phyloP scores from a whole-genome alignment of 2,113 vertebrate genomes.

The Malurus alboscapulatus region DNA sequence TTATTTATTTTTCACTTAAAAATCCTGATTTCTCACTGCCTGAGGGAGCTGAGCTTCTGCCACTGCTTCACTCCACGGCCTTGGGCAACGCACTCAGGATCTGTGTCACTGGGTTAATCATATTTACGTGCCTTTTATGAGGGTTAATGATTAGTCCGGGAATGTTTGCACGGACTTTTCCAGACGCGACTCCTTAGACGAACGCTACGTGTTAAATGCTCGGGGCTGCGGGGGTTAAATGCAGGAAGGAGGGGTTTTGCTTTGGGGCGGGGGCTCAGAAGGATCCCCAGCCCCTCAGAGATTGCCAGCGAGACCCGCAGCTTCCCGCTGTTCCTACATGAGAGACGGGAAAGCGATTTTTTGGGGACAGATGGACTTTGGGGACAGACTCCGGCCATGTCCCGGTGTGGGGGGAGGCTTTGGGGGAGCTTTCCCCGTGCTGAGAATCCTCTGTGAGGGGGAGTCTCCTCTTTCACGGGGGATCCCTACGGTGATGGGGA shows the following conservation, averaged over 20 bases:
- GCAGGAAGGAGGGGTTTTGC: not conserved
- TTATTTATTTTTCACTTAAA: not conserved
- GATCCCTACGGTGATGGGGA: accelerated
- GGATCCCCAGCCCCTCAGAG: not conserved
- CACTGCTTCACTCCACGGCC: not conserved
- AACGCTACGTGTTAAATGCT: accelerated
- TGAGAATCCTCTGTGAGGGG: accelerated
- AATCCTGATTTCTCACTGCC: not conserved
- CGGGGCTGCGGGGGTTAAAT: not conserved
- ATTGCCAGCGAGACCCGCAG: not conserved
- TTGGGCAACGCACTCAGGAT: not conserved
- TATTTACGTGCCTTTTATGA: not conserved
- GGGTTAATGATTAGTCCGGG: conserved; percentile 27
- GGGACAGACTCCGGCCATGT: not conserved
- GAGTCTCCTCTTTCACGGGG: not conserved
- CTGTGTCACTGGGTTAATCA: conserved; percentile 6
- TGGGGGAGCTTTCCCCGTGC: not conserved
- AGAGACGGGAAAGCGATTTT: accelerated
- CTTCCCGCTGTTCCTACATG: not conserved
- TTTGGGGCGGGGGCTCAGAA: not conserved
- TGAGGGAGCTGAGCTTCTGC: not conserved
- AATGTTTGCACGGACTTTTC: not conserved
- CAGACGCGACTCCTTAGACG: not conserved
- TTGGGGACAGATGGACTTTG: accelerated
- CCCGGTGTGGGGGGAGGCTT: not conserved